Conservation (phyloP, 2,113 vertebrate genomes). For the Oryzias melastigma region DNA sequence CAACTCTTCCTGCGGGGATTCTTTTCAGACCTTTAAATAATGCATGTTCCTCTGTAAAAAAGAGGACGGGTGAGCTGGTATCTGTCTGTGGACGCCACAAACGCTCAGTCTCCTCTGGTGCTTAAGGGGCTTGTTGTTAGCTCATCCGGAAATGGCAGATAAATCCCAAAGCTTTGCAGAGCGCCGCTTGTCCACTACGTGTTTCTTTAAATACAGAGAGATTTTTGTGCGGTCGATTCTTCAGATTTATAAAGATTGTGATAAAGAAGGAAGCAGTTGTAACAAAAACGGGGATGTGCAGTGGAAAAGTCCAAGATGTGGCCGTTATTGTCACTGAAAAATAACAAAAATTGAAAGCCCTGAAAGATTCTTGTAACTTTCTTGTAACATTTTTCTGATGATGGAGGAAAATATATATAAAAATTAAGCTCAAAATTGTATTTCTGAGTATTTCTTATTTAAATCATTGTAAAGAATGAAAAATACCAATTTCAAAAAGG, state of each 20-base stretch:
- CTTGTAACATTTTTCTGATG: no score
- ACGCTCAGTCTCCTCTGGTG: conserved; percentile 39
- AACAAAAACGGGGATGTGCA: no score
- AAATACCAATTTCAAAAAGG: no score
- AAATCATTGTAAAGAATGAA: no score
- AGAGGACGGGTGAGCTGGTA: neutral
- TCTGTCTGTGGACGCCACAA: conserved; percentile 24
- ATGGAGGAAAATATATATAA: no score
- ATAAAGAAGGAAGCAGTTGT: neutral
- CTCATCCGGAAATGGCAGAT: conserved; percentile 43
- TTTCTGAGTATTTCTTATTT: no score
- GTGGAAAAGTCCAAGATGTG: no score
- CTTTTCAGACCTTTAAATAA: conserved; percentile 63
- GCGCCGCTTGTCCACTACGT: conserved; percentile 23
- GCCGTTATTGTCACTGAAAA: no score
- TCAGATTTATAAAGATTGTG: conserved; percentile 3
- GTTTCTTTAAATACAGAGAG: conserved; percentile 28
- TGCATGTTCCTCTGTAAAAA: conserved; percentile 49
- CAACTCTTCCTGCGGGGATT: conserved; percentile 31
- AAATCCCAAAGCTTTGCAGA: conserved; percentile 47
- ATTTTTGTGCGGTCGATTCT: conserved; percentile 17
- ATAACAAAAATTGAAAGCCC: no score
- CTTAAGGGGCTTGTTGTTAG: conserved; percentile 49
- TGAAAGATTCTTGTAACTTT: no score
- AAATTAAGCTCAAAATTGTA: no score